Evolutionary conservation across 2,888 invertebrate species (phyloP), one percentile per base, ranked within the genome.

Genomic region (Eupithecia subumbrata): DNA sequence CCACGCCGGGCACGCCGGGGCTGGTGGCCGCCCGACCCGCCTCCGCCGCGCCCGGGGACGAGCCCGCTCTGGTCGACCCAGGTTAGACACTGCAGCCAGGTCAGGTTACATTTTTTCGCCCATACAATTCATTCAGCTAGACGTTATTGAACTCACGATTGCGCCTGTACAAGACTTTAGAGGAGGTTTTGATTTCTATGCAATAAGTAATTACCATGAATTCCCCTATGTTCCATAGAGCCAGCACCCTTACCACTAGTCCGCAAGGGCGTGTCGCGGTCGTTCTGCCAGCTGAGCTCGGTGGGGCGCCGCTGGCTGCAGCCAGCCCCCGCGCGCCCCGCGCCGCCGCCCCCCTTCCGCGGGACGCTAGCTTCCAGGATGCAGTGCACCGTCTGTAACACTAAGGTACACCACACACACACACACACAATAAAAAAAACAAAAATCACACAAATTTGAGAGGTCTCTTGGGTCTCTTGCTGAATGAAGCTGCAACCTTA

Each of bases 251-350:
- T 92, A 18, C 88, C 86, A 52, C 90, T 90, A 43, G 87, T 94
- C 74, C 85, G 88, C 60, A 91, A 91, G 82, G 95, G 95, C 79
- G 94, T 94, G 83, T 91, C 95, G 70, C 90, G 94, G 8, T 95
- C 95, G 77, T 91, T 95, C 88, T 95, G 95, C 84, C 95, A 93
- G 85, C 87, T 95, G 84, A 90, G 91, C 93, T 78, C 95, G 86
- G 81, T 92, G 93, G 82, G 95, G 90, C 87, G 95, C 87, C 91
- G 89, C 86, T 91, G 89, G 90, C 84, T 80, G 82, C 86, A 81
- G 85, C 78, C 89, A 43, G 88, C 91, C 40, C 86, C 88, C 60
- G 89, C 92, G 18, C 90, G 91, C 70, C 90, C 92, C 2, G 88
- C 92, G 16, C 93, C 94, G 60, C 86, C 89, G 78, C 91, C 91